A percentile compares a stretch with the other conserved stretches of the same genome.
These are phyloP conservation scores for Cantharis rustica DNA, from an alignment of 2,888 invertebrate genomes.

Conservation along the genomic window DNA sequence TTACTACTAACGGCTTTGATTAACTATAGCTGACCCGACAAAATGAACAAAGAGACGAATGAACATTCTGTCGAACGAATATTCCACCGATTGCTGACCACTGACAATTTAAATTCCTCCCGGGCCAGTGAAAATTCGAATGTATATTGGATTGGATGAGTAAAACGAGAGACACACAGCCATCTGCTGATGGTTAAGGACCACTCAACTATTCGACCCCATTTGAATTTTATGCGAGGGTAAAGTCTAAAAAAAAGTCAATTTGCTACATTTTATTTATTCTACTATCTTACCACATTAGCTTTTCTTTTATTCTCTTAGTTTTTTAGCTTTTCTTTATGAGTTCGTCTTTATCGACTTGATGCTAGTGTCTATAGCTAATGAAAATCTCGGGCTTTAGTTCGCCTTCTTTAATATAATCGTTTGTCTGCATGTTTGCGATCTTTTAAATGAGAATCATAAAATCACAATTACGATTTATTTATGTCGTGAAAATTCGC, in stretches of 20 bases:
- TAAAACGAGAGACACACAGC: constrained; percentile 40
- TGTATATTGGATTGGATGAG: constrained; percentile 47
- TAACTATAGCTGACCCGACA: constrained; percentile 49
- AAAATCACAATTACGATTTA: not conserved
- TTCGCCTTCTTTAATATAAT: constrained; percentile 1
- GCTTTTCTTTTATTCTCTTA: constrained; percentile 18
- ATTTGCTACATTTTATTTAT: constrained; percentile 31
- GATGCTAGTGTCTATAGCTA: constrained; percentile 8
- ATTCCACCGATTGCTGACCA: constrained; percentile 47
- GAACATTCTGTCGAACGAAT: constrained; percentile 42
- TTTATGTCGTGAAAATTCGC: not conserved
- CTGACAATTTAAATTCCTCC: constrained; percentile 50
- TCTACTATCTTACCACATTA: constrained; percentile 21
- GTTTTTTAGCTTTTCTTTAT: constrained; percentile 15
- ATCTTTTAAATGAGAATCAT: not conserved
- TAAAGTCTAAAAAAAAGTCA: constrained; percentile 28
- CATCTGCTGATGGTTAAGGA: constrained; percentile 41
- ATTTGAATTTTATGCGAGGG: constrained; percentile 36
- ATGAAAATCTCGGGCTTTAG: constrained; percentile 9
- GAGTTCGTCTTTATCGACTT: constrained; percentile 14
- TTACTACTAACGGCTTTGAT: constrained; percentile 39
- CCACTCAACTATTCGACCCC: constrained; percentile 40
- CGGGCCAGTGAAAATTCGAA: constrained; percentile 45
- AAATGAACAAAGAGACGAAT: constrained; percentile 45
- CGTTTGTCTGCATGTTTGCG: constrained; percentile 1